A percentile compares a stretch with the other conserved stretches of the same genome.
These are phyloP conservation scores for Chlorocebus sabaeus DNA, from an alignment of 2,113 vertebrate species.

Conservation along the genomic window DNA sequence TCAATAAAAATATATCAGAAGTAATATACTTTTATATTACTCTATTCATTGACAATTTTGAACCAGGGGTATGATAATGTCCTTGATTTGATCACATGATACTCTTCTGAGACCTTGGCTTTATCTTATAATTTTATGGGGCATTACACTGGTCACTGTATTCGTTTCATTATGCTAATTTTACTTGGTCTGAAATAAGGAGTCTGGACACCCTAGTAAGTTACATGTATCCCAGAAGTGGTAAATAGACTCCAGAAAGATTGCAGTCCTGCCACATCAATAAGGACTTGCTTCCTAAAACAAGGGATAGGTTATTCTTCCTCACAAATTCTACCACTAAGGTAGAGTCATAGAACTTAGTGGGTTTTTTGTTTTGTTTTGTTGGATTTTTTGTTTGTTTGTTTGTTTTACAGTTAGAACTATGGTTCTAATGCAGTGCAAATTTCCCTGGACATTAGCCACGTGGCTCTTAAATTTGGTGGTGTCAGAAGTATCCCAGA, in stretches of 20 bases:
- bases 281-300: background rate
- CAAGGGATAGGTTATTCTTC: background rate
- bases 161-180: background rate
- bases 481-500: background rate
- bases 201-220: background rate
- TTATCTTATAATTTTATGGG: background rate
- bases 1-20: background rate
- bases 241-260: background rate
- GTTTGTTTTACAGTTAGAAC: background rate
- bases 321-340: background rate
- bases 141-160: background rate
- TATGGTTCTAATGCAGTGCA: background rate
- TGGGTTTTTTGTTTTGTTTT: background rate
- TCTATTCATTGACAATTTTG: background rate
- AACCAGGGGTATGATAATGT: background rate
- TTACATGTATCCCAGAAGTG: background rate
- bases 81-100: background rate
- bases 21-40: background rate
- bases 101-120: background rate
- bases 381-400: background rate
- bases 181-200: background rate
- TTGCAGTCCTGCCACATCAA: background rate
- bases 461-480: background rate
- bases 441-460: background rate
- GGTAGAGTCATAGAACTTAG: background rate